Percentiles rank a stretch among this genome's conserved stretches.
Evolutionary conservation across 2,888 invertebrate genomes (phyloP).

Genomic region (Pollenia angustigena): DNA sequence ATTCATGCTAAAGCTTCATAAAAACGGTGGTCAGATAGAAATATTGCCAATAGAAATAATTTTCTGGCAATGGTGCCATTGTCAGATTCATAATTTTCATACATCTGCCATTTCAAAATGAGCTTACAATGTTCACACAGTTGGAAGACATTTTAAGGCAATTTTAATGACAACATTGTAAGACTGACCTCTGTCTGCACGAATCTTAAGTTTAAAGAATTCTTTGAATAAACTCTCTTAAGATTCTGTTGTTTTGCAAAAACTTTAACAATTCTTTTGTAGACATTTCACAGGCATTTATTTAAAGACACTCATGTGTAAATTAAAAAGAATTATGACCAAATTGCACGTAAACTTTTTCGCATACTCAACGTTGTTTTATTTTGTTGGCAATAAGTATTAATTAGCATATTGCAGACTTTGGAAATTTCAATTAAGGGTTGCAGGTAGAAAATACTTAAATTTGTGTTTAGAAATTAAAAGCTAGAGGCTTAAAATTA

Average conservation of each 20-base stretch:
- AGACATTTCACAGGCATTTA: neutral
- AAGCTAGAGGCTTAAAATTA: conserved; percentile 7
- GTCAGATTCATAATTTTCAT: too few species aligned
- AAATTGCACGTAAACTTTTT: conserved; percentile 46
- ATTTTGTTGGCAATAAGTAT: conserved; percentile 18
- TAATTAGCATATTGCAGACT: conserved; percentile 52
- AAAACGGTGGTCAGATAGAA: too few species aligned
- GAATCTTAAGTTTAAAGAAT: too few species aligned
- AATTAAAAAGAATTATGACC: conserved; percentile 31
- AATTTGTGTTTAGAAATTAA: neutral
- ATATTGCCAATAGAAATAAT: too few species aligned
- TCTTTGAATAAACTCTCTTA: too few species aligned
- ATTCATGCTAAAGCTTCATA: too few species aligned
- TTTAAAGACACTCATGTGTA: neutral
- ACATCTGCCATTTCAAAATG: too few species aligned
- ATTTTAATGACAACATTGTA: too few species aligned
- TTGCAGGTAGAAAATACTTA: conserved; percentile 6
- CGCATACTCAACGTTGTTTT: neutral
- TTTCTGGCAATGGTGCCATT: too few species aligned
- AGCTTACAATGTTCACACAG: too few species aligned
- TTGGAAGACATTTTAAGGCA: too few species aligned
- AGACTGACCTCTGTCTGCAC: too few species aligned
- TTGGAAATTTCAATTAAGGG: conserved; percentile 1
- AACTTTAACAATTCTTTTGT: neutral
- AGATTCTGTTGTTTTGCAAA: neutral